Evolutionary conservation across 2,888 invertebrate genomes (phyloP).

Genomic region (Nezara viridula): DNA sequence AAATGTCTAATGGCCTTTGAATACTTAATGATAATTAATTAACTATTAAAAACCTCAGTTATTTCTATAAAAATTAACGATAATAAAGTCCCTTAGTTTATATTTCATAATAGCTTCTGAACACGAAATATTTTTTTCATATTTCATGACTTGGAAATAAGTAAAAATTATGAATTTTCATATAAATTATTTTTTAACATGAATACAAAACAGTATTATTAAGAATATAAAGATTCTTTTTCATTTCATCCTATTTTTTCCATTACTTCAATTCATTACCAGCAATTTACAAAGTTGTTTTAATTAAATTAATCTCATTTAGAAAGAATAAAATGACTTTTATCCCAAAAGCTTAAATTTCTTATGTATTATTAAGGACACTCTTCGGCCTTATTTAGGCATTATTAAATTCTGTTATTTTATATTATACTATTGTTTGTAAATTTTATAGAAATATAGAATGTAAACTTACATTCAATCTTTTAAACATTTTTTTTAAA

Average conservation of each 20-base stretch:
- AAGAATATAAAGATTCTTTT: neutral
- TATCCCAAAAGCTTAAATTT: too few species aligned
- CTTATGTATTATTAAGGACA: too few species aligned
- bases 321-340: too few species aligned
- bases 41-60: neutral
- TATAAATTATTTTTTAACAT: too few species aligned
- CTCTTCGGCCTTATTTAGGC: too few species aligned
- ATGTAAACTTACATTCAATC: neutral
- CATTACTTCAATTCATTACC: neutral
- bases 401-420: neutral
- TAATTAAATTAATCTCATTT: neutral
- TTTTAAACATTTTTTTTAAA: neutral
- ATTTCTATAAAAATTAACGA: too few species aligned
- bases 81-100: neutral
- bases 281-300: neutral
- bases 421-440: neutral
- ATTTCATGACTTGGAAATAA: neutral
- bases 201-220: neutral
- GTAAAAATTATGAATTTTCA: neutral
- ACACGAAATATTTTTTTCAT: neutral
- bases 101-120: neutral
- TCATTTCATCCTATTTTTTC: neutral
- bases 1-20: conserved; percentile 34
- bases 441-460: neutral
- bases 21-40: conserved; percentile 1